Conservation (phyloP, 1,140 invertebrate genomes). For the Formica selysi region DNA sequence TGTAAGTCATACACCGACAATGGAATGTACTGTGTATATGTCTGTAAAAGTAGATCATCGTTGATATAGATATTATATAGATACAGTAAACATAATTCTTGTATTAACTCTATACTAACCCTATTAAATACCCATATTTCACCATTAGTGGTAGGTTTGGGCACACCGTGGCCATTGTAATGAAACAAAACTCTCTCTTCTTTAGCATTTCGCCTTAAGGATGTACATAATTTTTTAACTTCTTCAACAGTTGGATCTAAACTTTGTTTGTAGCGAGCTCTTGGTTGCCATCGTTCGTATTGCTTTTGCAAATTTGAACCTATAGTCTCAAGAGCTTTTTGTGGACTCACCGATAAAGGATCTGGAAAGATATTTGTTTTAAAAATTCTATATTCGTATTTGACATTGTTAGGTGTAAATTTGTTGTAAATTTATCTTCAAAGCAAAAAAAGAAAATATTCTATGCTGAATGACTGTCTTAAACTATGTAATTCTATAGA, state of each 20-base stretch:
- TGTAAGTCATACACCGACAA: conserved; percentile 99
- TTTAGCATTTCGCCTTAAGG: conserved; percentile 98
- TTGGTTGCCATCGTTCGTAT: conserved; percentile 99
- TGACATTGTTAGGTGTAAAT: too few species aligned
- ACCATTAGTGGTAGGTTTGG: conserved; percentile 98
- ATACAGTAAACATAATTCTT: not conserved
- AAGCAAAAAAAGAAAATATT: too few species aligned
- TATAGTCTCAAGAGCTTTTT: conserved; percentile 97
- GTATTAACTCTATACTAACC: conserved; percentile 85
- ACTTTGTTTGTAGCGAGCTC: conserved; percentile 98
- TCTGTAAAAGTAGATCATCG: conserved; percentile 87
- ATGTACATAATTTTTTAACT: conserved; percentile 98
- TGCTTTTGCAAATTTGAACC: conserved; percentile 97
- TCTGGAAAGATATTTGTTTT: conserved; percentile 86
- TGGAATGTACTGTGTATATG: conserved; percentile 99
- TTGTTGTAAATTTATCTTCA: too few species aligned
- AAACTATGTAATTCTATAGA: too few species aligned
- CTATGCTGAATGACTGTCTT: too few species aligned
- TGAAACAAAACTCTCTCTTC: conserved; percentile 99
- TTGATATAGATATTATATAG: not conserved
- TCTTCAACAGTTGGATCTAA: conserved; percentile 99
- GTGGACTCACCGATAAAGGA: conserved; percentile 94
- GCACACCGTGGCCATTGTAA: conserved; percentile 99
- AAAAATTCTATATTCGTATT: conserved; percentile 23
- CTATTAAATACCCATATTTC: conserved; percentile 99